Percentiles rank a stretch among this genome's conserved stretches.
These are phyloP conservation scores for Caenorhabditis briggsae DNA, from an alignment of 1,140 invertebrate genomes.

Conservation along the genomic window DNA sequence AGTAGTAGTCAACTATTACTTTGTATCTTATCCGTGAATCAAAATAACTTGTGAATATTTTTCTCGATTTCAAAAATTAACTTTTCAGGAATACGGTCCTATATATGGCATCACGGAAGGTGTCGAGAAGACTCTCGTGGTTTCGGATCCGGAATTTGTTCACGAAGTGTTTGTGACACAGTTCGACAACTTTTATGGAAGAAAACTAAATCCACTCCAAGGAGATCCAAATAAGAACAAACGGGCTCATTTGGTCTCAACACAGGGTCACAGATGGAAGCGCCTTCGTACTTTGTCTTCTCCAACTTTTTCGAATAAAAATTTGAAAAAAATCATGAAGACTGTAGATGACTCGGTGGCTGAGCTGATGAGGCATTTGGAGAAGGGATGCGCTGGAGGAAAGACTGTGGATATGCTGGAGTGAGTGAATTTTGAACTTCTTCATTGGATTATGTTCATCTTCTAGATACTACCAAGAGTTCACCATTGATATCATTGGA, in stretches of 20 bases:
- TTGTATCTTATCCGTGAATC: too few species aligned
- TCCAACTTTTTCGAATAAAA: conserved; percentile 78
- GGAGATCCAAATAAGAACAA: conserved; percentile 57
- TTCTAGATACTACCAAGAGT: conserved; percentile 42
- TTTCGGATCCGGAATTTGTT: conserved; percentile 77
- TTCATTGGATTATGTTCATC: not conserved
- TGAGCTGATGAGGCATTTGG: not conserved
- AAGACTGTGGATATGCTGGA: not conserved
- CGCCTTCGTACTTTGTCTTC: conserved; percentile 77
- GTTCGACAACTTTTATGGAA: conserved; percentile 78
- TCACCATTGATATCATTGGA: conserved; percentile 44
- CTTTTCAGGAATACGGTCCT: conserved; percentile 27
- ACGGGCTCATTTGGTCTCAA: conserved; percentile 65
- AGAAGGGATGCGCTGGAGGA: not conserved
- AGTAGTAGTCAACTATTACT: too few species aligned
- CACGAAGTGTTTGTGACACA: conserved; percentile 79
- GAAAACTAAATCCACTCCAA: conserved; percentile 74
- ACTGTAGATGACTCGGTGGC: conserved; percentile 44
- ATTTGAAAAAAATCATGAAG: conserved; percentile 75
- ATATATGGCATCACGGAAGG: conserved; percentile 44
- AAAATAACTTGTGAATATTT: too few species aligned
- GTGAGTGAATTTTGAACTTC: not conserved
- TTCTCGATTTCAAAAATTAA: too few species aligned
- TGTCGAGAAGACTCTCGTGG: conserved; percentile 76
- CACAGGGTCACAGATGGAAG: conserved; percentile 74